Base-by-base conservation (phyloP, 2,113 vertebrate species). In the Plectropomus leopardus region DNA sequence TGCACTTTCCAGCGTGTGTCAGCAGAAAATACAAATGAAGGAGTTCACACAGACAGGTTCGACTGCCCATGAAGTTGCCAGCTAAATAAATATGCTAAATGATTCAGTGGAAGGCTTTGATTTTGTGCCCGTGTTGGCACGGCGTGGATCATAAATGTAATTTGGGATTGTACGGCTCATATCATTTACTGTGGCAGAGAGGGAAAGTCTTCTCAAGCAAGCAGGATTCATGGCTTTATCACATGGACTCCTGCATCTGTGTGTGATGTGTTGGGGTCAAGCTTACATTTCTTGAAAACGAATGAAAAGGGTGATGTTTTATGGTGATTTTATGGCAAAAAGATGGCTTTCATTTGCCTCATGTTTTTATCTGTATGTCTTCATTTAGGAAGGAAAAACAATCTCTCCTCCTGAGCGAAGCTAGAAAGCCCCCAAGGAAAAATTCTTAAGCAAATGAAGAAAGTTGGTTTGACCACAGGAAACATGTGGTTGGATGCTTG, bases 21-120 rank as follows among this genome's bases (percentile, higher is more conserved):
- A 91, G 92, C 88, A 88, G 72, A 88, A 91, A 86, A 81, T 61
- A 87, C 72, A 78, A 90, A 84, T 78, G 85, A 85, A 77, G 83
- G 73, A 59, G 77, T 87, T 85, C 90, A 81, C 75, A 76, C 88
- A 86, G 86, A 85, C 87, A 86, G 89, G 83, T 89, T 48, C 89
- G 90, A 83, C 88, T 90, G 72, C 70, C 76, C 67, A 3, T 77
- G 77, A 86, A 82, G 81, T 51, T 88, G 87, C 91, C 92, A 93
- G 79, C 84, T 84, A 91, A 86, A 88, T 87, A 90, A 93, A 92
- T 90, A 91, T 86, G 86, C 65, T 80, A 80, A 90, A 90, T 75
- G 90, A 93, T 90, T 90, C 89, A 86, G 83, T 87, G 72, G 67
- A 93, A 89, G 76, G 63, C 91, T 92, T 92, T 92, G 88, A 92